Conservation (phyloP, 2,888 invertebrate genomes). For the Ceraclea dissimilis region DNA sequence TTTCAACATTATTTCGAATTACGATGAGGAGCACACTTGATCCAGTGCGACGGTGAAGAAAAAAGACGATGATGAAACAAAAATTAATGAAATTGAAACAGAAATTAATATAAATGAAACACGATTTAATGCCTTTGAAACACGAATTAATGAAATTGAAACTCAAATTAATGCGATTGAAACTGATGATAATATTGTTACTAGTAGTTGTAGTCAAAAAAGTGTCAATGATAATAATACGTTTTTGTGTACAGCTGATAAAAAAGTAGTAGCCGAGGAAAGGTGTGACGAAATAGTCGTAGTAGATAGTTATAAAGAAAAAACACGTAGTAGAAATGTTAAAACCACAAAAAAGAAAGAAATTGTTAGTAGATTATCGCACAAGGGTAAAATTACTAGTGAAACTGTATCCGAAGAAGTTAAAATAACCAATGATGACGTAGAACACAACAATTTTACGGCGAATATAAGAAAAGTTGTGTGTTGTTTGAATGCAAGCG, state of each 20-base stretch:
- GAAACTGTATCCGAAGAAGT: no score
- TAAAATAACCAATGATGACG: conserved; percentile 5
- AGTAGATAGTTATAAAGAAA: no score
- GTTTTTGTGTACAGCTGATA: no score
- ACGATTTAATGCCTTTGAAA: background rate
- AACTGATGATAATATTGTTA: background rate
- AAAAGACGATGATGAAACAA: background rate
- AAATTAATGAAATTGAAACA: conserved; percentile 4
- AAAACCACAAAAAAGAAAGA: no score
- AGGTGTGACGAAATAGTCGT: no score
- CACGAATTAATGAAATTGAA: background rate
- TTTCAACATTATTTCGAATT: conserved; percentile 44
- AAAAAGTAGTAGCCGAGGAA: no score
- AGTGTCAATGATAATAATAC: background rate
- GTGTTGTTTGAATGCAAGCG: conserved; percentile 22
- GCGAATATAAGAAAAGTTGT: conserved; percentile 26
- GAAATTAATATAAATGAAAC: background rate
- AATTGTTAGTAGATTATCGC: no score
- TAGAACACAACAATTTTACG: conserved; percentile 24
- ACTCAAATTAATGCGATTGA: background rate
- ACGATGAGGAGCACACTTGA: conserved; percentile 47
- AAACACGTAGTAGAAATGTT: no score
- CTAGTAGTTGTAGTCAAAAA: background rate
- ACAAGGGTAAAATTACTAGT: background rate
- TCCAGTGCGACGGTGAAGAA: conserved; percentile 35